Conservation (phyloP, 2,888 invertebrate species). For the Habroteleia sp. region DNA sequence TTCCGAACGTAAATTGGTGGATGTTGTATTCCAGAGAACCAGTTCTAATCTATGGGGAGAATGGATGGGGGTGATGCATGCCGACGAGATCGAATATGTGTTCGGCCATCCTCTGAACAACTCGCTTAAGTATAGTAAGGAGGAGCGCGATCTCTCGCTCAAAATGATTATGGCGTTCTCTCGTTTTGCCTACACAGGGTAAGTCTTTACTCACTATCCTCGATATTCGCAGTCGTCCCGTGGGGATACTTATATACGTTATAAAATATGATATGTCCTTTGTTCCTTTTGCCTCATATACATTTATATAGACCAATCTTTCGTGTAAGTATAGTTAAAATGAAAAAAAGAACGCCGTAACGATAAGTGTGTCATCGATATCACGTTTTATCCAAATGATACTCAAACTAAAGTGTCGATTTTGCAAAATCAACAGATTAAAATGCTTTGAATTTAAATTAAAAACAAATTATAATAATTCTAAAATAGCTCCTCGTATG, state of each 20-base stretch:
- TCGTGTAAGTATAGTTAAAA: slow-evolving; percentile 24
- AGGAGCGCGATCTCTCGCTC: slow-evolving; percentile 92
- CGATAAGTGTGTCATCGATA: slow-evolving; percentile 24
- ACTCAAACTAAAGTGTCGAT: slow-evolving; percentile 1
- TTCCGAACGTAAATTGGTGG: slow-evolving; percentile 28
- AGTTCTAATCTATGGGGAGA: slow-evolving; percentile 97
- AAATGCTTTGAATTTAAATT: too few relatives aligned
- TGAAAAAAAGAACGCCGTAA: slow-evolving; percentile 22
- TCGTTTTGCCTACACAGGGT: slow-evolving; percentile 97
- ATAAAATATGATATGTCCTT: slow-evolving; percentile 15
- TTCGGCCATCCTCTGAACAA: slow-evolving; percentile 97
- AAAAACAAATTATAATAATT: too few relatives aligned
- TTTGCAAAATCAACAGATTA: slow-evolving; percentile 2
- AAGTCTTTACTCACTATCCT: slow-evolving; percentile 79
- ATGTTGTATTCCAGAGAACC: slow-evolving; percentile 87
- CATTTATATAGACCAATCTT: slow-evolving; percentile 34
- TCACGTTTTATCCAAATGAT: slow-evolving; percentile 24
- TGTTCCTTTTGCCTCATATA: slow-evolving; percentile 23
- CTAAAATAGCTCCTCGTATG: too few relatives aligned
- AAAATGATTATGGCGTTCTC: slow-evolving; percentile 97
- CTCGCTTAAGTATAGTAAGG: slow-evolving; percentile 91
- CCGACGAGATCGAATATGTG: slow-evolving; percentile 98
- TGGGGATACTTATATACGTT: slow-evolving; percentile 23
- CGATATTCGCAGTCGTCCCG: slow-evolving; percentile 32
- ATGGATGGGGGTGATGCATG: slow-evolving; percentile 99